phyloP scores from a whole-genome alignment of 2,797 vertebrate species.

The Selene dorsalis region DNA sequence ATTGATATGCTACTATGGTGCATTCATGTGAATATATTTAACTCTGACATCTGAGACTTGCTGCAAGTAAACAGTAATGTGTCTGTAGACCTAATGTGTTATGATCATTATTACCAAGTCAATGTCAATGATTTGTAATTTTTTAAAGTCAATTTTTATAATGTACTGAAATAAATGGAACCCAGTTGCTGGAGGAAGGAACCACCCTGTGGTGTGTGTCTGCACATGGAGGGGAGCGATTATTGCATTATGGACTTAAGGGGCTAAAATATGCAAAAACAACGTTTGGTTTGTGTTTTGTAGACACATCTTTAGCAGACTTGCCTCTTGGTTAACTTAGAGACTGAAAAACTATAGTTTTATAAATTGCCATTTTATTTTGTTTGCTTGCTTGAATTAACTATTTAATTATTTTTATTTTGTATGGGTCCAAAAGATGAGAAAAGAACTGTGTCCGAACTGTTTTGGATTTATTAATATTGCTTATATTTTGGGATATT shows the following conservation, averaged over 20 bases:
- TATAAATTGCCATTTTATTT: slow-evolving; percentile 23
- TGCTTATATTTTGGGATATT: slow-evolving; percentile 6
- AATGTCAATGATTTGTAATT: neutral
- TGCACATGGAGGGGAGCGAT: neutral
- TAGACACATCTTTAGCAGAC: neutral
- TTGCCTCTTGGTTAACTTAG: neutral
- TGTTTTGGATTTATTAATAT: neutral
- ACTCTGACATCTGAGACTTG: neutral
- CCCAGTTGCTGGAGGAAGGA: neutral
- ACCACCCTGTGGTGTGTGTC: neutral
- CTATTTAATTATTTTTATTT: slow-evolving; percentile 29
- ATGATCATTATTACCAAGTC: neutral
- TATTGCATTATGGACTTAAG: neutral
- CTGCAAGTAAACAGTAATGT: neutral
- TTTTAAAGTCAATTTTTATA: neutral
- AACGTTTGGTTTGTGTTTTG: neutral
- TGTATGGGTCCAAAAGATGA: slow-evolving; percentile 55
- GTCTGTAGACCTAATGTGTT: neutral
- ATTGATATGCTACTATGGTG: neutral
- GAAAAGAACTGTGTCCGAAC: slow-evolving; percentile 33
- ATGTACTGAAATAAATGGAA: neutral
- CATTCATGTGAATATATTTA: neutral
- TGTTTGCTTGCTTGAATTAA: slow-evolving; percentile 19
- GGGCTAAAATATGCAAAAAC: slow-evolving; percentile 10
- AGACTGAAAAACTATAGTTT: slow-evolving; percentile 24